These are phyloP conservation scores for Lepidothrix coronata DNA, from an alignment of 2,113 vertebrate species.

Conservation along the genomic window DNA sequence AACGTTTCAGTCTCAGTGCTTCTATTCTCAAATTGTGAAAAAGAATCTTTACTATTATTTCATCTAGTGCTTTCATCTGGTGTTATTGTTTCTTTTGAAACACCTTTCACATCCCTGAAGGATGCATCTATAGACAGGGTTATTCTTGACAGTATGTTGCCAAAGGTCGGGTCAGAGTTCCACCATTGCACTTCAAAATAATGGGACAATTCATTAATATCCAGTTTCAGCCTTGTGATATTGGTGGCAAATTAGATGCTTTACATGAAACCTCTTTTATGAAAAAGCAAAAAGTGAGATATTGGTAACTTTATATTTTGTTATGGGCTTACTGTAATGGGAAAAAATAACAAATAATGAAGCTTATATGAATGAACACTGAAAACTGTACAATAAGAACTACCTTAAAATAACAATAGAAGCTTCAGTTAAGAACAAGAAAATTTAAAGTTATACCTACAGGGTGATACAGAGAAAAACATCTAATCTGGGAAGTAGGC, in stretches of 20 bases:
- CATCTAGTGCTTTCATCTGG: neutral
- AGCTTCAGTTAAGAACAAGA: neutral
- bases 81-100: neutral
- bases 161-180: neutral
- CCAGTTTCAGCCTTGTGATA: neutral
- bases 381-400: neutral
- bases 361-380: neutral
- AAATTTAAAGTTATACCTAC: neutral
- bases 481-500: neutral
- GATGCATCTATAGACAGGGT: neutral
- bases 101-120: neutral
- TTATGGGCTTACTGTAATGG: neutral
- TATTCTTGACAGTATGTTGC: neutral
- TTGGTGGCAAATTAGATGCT: neutral
- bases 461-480: neutral
- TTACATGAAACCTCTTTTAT: neutral
- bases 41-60: neutral
- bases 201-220: neutral
- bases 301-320: neutral
- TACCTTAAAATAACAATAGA: neutral
- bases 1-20: neutral
- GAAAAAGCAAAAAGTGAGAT: neutral
- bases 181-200: neutral
- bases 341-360: neutral
- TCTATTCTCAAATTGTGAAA: neutral